These are phyloP conservation scores for Carposina sasakii DNA, from an alignment of 1,140 invertebrate genomes.

Conservation along the genomic window DNA sequence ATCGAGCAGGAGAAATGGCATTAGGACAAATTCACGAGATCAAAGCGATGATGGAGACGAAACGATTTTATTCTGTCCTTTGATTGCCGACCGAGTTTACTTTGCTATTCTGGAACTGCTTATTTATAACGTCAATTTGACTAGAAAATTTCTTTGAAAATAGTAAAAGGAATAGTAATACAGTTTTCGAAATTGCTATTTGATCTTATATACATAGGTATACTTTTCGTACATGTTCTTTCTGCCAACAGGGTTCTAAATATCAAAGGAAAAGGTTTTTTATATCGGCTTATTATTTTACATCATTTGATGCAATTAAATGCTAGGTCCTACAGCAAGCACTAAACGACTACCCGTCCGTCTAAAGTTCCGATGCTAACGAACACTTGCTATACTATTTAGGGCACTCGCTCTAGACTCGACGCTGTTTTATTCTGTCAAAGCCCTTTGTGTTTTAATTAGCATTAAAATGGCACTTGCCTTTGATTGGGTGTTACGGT, in stretches of 20 bases:
- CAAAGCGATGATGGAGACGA: conserved; percentile 42
- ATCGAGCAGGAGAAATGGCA: conserved; percentile 28
- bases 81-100: conserved; percentile 43
- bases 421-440: conserved; percentile 49
- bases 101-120: conserved; percentile 44
- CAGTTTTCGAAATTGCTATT: not conserved
- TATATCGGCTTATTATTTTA: too few relatives aligned
- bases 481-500: conserved; percentile 25
- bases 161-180: not conserved
- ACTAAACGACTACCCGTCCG: too few relatives aligned
- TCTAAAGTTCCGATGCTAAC: too few relatives aligned
- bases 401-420: conserved; percentile 33
- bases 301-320: too few relatives aligned
- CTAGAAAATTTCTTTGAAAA: too few relatives aligned
- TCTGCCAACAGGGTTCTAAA: too few relatives aligned
- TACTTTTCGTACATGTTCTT: too few relatives aligned
- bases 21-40: conserved; percentile 43
- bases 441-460: conserved; percentile 58
- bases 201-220: too few relatives aligned
- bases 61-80: conserved; percentile 57
- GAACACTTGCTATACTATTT: conserved; percentile 50
- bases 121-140: too few relatives aligned
- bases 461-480: conserved; percentile 27
- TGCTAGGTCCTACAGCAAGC: too few relatives aligned
- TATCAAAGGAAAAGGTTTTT: too few relatives aligned